Evolutionary conservation across 2,888 invertebrate genomes (phyloP), one percentile per base, ranked within the genome.

Genomic region (Ichneumon xanthorius): DNA sequence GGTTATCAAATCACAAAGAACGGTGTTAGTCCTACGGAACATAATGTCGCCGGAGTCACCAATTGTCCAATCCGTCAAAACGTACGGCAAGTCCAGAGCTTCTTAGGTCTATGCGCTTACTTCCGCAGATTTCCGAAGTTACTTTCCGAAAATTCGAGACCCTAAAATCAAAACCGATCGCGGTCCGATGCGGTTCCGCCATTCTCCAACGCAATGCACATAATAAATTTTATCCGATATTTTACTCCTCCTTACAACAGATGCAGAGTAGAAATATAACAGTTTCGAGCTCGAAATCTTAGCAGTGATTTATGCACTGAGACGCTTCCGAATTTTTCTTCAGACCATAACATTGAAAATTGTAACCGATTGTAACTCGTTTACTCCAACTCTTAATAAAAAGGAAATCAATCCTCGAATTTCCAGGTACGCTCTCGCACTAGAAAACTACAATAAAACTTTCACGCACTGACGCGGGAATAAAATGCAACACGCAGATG

Each of bases 271-370:
- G 0, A 90, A 88, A 50, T 90, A 91, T 53, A 90, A 92, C 81
- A 92, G 91, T 84, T 93, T 89, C 81, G 92, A 92, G 71, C 72
- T 93, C 14, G 92, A 93, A 75, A 87, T 88, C 0, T 61, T 91
- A 16, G 88, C 86, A 0, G 84, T 87, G 45, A 75, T 89, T n/a
- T n/a, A n/a, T n/a, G 86, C 91, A 2, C 48, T 90, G 5, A 77
- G 88, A 26, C 48, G 89, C 40, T 91, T 92, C 76, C 82, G 87
- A 5, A 78, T 89, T 65, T 90, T 90, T 63, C 75, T 90, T 45
- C 83, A 86, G 9, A 90, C 89, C 11, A 85, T 90, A 6, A 72
- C 84, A 50, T 91, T 92, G 65, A 90, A 87, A 78, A 89, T 92
- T 6, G 72, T 90, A 3, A 92, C 90, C 0, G 90, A 92, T 80